A percentile compares a stretch with the other conserved stretches of the same genome.
Conservation (phyloP, 2,888 invertebrate genomes). For the Tachina lurida region DNA sequence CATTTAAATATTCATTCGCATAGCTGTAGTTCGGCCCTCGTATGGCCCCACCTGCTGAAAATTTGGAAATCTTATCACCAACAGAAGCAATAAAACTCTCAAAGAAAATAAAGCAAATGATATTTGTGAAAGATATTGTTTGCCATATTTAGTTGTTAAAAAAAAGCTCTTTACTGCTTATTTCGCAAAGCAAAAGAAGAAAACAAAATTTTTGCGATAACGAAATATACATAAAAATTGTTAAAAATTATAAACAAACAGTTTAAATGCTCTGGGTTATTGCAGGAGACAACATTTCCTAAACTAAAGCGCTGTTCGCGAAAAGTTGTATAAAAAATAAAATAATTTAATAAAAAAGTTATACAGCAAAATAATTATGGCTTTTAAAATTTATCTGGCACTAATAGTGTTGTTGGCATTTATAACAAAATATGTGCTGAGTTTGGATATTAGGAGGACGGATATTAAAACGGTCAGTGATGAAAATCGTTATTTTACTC, state of each 20-base stretch:
- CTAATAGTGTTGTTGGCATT: constrained; percentile 38
- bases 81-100: constrained; percentile 46
- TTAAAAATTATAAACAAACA: constrained; percentile 47
- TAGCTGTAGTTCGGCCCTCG: constrained; percentile 15
- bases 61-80: constrained; percentile 47
- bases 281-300: constrained; percentile 49
- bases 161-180: constrained; percentile 32
- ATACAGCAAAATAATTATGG: constrained; percentile 21
- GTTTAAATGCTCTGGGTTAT: constrained; percentile 59
- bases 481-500: constrained; percentile 73
- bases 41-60: not conserved
- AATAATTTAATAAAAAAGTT: constrained; percentile 19
- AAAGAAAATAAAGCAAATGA: constrained; percentile 24
- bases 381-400: constrained; percentile 18
- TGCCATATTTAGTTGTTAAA: not conserved
- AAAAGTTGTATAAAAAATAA: not conserved
- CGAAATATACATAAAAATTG: constrained; percentile 49
- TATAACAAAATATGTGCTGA: constrained; percentile 52
- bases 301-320: not conserved
- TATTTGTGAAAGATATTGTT: constrained; percentile 44
- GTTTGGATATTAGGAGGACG: constrained; percentile 75
- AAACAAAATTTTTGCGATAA: constrained; percentile 35
- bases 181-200: constrained; percentile 9
- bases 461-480: constrained; percentile 77
- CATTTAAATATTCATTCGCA: not conserved